Evolutionary conservation across 2,797 vertebrate species (phyloP).

Genomic region (Sphenopsis melanotis): DNA sequence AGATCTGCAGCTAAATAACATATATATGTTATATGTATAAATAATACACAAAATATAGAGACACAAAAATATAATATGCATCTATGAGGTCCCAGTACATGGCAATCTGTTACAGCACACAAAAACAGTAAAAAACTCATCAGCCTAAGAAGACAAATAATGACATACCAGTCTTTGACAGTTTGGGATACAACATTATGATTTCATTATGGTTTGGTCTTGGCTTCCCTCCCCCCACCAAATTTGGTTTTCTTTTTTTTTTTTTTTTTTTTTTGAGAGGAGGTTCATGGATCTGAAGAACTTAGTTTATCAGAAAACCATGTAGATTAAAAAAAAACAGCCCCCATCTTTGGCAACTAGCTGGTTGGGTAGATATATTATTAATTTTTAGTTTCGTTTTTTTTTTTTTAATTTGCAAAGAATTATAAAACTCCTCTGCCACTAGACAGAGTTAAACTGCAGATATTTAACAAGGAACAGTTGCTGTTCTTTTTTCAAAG

Average conservation of each 20-base stretch:
- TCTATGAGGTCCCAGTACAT: neutral
- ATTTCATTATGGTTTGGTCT: neutral
- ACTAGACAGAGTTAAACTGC: neutral
- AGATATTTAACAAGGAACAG: neutral
- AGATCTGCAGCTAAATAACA: neutral
- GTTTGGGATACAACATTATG: neutral
- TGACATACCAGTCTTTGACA: neutral
- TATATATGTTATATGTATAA: neutral
- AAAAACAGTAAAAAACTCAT: neutral
- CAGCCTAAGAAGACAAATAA: neutral
- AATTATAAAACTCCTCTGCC: neutral
- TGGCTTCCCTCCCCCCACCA: accelerated
- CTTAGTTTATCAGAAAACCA: neutral
- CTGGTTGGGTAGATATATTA: neutral
- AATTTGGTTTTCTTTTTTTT: neutral
- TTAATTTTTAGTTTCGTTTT: neutral
- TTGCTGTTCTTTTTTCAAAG: neutral
- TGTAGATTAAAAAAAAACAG: accelerated
- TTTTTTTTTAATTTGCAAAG: neutral
- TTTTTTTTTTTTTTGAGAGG: neutral
- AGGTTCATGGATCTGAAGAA: neutral
- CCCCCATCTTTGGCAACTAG: neutral
- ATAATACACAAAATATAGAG: neutral
- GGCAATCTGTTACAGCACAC: neutral
- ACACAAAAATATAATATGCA: neutral